Percentiles rank a stretch among this genome's conserved stretches.
Conservation (phyloP, 2,888 invertebrate genomes). For the Epinotia nisella region DNA sequence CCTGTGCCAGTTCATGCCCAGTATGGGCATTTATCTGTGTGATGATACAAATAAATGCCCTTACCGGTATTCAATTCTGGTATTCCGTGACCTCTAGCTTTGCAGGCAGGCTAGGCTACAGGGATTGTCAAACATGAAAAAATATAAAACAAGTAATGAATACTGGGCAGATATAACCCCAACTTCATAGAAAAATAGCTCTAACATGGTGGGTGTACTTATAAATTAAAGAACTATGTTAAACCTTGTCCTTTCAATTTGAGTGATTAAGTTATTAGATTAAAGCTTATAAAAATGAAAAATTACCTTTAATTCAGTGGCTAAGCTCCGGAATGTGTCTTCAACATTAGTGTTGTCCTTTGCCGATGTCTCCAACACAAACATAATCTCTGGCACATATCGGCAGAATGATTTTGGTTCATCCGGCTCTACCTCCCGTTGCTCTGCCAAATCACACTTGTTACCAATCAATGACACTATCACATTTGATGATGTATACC, state of each 20-base stretch:
- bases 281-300: not conserved
- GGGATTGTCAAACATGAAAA: too few relatives aligned
- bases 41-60: too few relatives aligned
- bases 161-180: not conserved
- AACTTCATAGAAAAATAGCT: not conserved
- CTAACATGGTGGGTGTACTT: too few relatives aligned
- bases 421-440: conserved; percentile 92
- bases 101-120: too few relatives aligned
- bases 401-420: conserved; percentile 95
- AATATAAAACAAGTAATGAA: too few relatives aligned
- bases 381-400: conserved; percentile 93
- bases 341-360: conserved; percentile 97
- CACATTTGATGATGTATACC: conserved; percentile 96
- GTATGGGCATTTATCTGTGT: too few relatives aligned
- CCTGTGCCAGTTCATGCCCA: too few relatives aligned
- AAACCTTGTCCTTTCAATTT: not conserved
- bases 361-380: conserved; percentile 95
- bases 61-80: too few relatives aligned
- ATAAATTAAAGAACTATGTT: not conserved
- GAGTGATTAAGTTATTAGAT: not conserved
- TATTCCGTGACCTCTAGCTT: too few relatives aligned
- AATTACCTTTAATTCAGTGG: conserved; percentile 92
- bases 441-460: conserved; percentile 93
- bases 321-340: conserved; percentile 93
- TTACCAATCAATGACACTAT: conserved; percentile 96